These are phyloP conservation scores for Meghimatium bilineatum DNA, from an alignment of 2,888 invertebrate species.

Conservation along the genomic window DNA sequence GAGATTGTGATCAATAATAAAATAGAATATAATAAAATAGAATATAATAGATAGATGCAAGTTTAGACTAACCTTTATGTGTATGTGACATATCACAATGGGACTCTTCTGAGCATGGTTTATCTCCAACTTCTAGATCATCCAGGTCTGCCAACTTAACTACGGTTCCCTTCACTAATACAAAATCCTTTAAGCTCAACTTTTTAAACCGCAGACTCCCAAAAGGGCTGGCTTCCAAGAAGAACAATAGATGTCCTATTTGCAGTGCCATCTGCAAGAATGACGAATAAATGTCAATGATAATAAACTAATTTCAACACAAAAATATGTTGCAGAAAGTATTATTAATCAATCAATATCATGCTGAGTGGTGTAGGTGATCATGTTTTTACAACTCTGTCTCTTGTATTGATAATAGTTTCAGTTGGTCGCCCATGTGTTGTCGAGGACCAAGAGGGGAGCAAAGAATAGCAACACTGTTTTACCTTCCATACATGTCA, in stretches of 20 bases:
- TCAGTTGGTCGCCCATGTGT: no score
- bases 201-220: conserved; percentile 63
- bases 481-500: no score
- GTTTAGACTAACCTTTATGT: neutral
- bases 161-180: conserved; percentile 54
- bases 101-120: conserved; percentile 50
- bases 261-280: conserved; percentile 57
- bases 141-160: conserved; percentile 68
- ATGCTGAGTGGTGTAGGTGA: no score
- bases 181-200: conserved; percentile 62
- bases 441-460: no score
- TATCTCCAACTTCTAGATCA: conserved; percentile 62
- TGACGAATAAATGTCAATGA: neutral
- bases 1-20: no score
- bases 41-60: neutral
- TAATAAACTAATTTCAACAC: no score
- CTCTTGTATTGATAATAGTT: no score
- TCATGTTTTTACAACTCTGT: no score
- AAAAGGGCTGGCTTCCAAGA: conserved; percentile 62
- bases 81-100: conserved; percentile 49
- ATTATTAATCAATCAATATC: no score
- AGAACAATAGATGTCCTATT: conserved; percentile 60
- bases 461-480: no score
- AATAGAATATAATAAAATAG: no score
- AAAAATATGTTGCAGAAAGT: no score